These are phyloP conservation scores for Oncorhynchus gorbuscha DNA, from an alignment of 2,113 vertebrate genomes.

Conservation along the genomic window DNA sequence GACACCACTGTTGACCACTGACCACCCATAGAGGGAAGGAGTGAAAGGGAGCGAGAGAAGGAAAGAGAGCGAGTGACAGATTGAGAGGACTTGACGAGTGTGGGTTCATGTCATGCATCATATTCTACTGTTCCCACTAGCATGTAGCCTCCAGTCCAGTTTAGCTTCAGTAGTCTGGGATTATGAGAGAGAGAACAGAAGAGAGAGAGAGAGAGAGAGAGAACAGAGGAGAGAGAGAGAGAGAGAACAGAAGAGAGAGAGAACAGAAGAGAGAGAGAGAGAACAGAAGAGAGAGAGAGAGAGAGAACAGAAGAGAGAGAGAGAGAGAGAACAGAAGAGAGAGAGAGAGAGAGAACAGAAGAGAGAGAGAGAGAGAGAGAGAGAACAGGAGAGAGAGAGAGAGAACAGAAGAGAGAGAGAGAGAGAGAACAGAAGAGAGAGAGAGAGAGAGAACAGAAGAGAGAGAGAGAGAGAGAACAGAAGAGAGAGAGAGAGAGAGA, in stretches of 20 bases:
- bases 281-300: background rate
- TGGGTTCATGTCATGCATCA: background rate
- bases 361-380: background rate
- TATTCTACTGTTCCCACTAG: background rate
- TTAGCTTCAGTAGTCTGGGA: background rate
- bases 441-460: background rate
- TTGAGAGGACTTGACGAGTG: background rate
- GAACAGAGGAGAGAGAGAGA: too few species aligned
- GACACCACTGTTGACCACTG: background rate
- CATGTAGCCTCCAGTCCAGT: background rate
- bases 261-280: too few species aligned
- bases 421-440: background rate
- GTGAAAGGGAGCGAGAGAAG: background rate
- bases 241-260: background rate
- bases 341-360: background rate
- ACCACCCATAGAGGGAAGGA: background rate
- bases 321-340: background rate
- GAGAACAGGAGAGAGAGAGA: too few species aligned
- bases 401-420: too few species aligned
- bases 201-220: background rate
- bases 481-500: too few species aligned
- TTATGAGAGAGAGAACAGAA: background rate
- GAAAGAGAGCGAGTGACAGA: background rate
- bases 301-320: background rate
- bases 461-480: background rate